phyloP scores from a whole-genome alignment of 2,113 vertebrate genomes.

The Hydrolagus affinis region DNA sequence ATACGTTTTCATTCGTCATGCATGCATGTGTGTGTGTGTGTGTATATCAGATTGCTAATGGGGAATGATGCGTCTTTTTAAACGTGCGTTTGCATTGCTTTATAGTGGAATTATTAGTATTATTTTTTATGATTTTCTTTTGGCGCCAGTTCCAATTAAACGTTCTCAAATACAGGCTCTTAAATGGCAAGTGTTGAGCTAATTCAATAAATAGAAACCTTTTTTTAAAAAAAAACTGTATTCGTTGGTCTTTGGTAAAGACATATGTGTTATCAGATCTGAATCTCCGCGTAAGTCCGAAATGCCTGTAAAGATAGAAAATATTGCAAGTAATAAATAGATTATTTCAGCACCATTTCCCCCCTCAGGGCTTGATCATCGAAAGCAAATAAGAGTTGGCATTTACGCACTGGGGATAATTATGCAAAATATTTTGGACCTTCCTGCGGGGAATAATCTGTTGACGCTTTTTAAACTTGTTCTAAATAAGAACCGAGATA shows the following conservation, averaged over 20 bases:
- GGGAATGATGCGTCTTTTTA: constrained; percentile 3
- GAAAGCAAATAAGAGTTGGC: constrained; percentile 53
- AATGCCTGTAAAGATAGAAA: constrained; percentile 41
- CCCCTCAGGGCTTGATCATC: constrained; percentile 50
- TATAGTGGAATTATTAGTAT: not conserved
- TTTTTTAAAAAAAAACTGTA: not conserved
- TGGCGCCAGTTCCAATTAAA: too few relatives aligned
- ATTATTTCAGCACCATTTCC: constrained; percentile 49
- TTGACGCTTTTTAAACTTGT: constrained; percentile 47
- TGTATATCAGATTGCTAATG: constrained; percentile 25
- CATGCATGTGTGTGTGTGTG: not conserved
- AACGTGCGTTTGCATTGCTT: constrained; percentile 16
- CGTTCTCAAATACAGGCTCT: not conserved
- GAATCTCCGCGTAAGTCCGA: not conserved
- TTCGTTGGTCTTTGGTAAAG: not conserved
- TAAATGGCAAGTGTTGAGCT: not conserved
- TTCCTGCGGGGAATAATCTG: constrained; percentile 60
- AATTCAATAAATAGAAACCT: not conserved
- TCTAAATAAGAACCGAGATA: not conserved
- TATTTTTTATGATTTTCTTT: too few relatives aligned
- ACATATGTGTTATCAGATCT: not conserved
- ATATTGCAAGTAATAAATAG: constrained; percentile 61
- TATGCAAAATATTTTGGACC: constrained; percentile 49
- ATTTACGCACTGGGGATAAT: constrained; percentile 47
- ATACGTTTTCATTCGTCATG: constrained; percentile 38